Evolutionary conservation across 2,888 invertebrate genomes (phyloP).

Genomic region (Volucella inanis): DNA sequence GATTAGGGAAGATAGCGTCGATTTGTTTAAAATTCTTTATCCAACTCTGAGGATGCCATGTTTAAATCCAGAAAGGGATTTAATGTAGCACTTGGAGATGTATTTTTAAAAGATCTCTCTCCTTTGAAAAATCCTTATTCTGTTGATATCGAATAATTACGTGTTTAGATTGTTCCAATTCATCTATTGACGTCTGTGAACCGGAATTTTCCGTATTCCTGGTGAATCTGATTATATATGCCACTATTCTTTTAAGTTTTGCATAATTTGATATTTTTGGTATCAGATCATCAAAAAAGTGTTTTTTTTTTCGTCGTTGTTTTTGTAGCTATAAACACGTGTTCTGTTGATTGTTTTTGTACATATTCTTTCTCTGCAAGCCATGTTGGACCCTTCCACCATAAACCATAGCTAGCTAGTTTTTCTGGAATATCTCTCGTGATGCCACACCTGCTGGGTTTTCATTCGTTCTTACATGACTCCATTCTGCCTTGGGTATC

Average conservation of each 20-base stretch:
- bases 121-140: no score
- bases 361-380: constrained; percentile 13
- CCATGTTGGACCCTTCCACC: constrained; percentile 23
- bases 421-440: not conserved
- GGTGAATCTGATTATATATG: not conserved
- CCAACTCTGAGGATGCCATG: not conserved
- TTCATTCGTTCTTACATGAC: no score
- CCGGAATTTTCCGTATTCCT: no score
- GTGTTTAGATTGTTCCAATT: no score
- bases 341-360: no score
- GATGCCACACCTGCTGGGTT: no score
- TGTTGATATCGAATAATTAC: no score
- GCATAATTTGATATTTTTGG: constrained; percentile 9
- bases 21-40: no score
- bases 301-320: not conserved
- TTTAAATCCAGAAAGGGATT: constrained; percentile 24
- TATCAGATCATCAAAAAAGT: constrained; percentile 8
- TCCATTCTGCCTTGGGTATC: constrained; percentile 13
- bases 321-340: no score
- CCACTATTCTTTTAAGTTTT: not conserved
- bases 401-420: not conserved
- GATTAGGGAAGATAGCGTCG: no score
- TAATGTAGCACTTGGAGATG: constrained; percentile 6
- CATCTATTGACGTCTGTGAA: no score
- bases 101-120: constrained; percentile 3